Conservation (phyloP, 2,113 vertebrate species). For the Spermophilus dauricus region DNA sequence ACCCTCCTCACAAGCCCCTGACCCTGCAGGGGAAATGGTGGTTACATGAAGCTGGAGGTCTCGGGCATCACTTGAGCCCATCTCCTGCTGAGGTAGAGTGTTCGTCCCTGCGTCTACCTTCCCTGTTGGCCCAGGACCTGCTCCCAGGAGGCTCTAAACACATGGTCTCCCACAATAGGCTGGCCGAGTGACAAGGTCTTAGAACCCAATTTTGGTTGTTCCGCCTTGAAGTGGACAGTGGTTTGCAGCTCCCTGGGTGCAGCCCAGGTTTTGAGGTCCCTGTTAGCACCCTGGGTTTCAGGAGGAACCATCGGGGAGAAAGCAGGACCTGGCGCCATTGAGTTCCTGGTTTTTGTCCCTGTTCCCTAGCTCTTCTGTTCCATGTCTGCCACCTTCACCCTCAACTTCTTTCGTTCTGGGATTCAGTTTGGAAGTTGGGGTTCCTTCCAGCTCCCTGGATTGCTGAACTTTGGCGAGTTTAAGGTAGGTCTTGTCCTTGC, state of each 20-base stretch:
- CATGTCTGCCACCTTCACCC: conserved; percentile 98
- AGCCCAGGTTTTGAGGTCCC: neutral
- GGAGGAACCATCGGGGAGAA: neutral
- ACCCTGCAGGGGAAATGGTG: rapidly evolving
- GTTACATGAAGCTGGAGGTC: neutral
- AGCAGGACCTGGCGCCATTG: neutral
- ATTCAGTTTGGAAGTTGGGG: conserved; percentile 98
- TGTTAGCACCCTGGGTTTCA: neutral
- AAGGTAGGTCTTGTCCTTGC: conserved; percentile 90
- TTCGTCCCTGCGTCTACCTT: rapidly evolving
- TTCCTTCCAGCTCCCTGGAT: conserved; percentile 97
- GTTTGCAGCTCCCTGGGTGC: neutral
- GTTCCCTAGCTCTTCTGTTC: conserved; percentile 95
- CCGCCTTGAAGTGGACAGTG: rapidly evolving
- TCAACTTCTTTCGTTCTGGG: conserved; percentile 98
- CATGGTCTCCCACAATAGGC: rapidly evolving
- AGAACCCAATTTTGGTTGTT: neutral
- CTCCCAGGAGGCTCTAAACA: neutral
- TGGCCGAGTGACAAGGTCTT: rapidly evolving
- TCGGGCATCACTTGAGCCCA: rapidly evolving
- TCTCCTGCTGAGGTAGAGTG: rapidly evolving
- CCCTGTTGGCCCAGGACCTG: neutral
- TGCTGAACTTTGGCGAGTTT: conserved; percentile 98
- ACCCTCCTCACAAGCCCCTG: neutral
- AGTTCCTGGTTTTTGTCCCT: neutral